Base-by-base conservation (phyloP, 2,888 invertebrate genomes). In the Drosophila mayaguana region DNA sequence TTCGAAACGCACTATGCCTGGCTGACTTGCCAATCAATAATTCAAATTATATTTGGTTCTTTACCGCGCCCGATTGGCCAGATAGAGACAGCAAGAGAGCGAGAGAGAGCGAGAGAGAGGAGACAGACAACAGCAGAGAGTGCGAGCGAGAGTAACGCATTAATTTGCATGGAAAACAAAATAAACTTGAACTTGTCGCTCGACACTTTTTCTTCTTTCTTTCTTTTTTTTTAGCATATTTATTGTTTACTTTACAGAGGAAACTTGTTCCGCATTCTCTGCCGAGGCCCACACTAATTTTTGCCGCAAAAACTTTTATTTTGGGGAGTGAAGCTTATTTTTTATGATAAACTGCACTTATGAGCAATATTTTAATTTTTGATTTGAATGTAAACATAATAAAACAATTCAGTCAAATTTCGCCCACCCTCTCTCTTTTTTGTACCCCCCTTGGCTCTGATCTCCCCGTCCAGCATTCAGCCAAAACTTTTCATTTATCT, bases 31-130 rank as follows among this genome's bases (percentile, higher is more conserved):
- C 86, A 88, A 86, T 86, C 86, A 86, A 86, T 86, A 88, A 86
- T 86, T 86, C 86, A 86, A 88, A 88, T 86, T 88, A 80, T 78
- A 72, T 78, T 75, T 82, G 73, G 68, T 73, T 72, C 80, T 70
- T 71, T 71, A 45, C 54, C 50, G 50, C 64, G 57, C 36, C 70
- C 22, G 11, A 1, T 32, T 32, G 32, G 8, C 32, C 34, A 34
- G 34, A 34, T 1, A 1, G 12, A 36, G 11, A 12, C 12, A 34
- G 12, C n/a, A n/a, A 12, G 34, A 4, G 6, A 16, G 8, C 1
- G 16, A 0, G n/a, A 16, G 1, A 5, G 8, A 20, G 2, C 2
- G 32, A 7, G 48, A 3, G 25, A 0, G 12, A 8, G 2, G 32
- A 7, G 48, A 3, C 18, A 0, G 12, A 8, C 32, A 11, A 11